A percentile compares a stretch with the other conserved stretches of the same genome.
These are phyloP conservation scores for Poecile atricapillus DNA, from an alignment of 2,113 vertebrate genomes.

Conservation along the genomic window DNA sequence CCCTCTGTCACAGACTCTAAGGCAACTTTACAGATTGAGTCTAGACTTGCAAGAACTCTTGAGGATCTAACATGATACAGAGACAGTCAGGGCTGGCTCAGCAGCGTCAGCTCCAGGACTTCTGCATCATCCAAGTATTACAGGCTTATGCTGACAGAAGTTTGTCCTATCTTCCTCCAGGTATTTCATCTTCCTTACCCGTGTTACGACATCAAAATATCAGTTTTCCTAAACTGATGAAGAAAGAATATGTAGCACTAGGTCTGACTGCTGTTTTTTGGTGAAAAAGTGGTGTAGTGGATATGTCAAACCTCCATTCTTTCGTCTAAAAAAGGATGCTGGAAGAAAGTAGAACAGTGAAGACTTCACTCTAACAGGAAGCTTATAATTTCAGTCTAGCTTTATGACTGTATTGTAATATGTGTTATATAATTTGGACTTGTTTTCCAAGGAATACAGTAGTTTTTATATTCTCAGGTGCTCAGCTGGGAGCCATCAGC, in stretches of 20 bases:
- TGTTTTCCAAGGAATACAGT: neutral
- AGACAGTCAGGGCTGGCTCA: neutral
- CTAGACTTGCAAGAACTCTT: neutral
- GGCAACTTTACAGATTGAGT: neutral
- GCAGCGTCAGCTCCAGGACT: neutral
- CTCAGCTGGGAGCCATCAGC: neutral
- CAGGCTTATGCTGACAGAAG: neutral
- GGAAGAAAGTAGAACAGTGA: neutral
- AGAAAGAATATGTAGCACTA: neutral
- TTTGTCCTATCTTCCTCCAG: neutral
- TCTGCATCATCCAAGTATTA: neutral
- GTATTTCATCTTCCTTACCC: neutral
- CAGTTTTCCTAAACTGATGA: neutral
- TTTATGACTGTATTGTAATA: neutral
- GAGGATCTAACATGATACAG: neutral
- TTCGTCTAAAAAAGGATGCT: neutral
- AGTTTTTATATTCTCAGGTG: neutral
- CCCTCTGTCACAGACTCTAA: neutral
- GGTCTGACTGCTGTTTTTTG: neutral
- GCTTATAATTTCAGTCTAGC: neutral
- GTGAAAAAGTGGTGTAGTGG: neutral
- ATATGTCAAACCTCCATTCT: neutral
- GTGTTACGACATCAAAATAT: neutral
- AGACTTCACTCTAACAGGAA: neutral
- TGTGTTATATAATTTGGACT: accelerated